Evolutionary conservation across 2,113 vertebrate genomes (phyloP), one percentile per base, ranked within the genome.

Genomic region (Apeltes quadracus): DNA sequence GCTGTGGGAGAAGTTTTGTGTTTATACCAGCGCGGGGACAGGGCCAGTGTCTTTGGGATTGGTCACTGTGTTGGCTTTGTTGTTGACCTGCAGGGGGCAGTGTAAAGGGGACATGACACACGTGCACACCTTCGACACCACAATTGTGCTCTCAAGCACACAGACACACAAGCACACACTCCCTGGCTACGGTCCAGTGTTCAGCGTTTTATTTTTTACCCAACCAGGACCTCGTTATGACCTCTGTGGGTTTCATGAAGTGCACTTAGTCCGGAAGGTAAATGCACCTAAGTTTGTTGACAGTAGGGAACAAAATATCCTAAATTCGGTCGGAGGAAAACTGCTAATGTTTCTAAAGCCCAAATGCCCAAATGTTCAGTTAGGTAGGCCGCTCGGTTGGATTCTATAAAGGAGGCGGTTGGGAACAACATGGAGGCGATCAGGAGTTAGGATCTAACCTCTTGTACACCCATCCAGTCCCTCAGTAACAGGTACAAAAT

Each of bases 31-130:
- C 91, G 96, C 96, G 29, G 97, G 96, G 94, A 95, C 94, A 82
- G 96, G 94, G 91, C 96, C 95, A 94, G 95, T 95, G 92, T 99
- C 97, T 97, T 98, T 98, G 92, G 96, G 96, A 95, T 96, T 97
- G 95, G 96, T 98, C 95, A 97, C 96, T 95, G 96, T 95, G 96
- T 98, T 99, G 92, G 96, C 95, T 97, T 98, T 98, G 96, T 95
- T 99, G 97, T 97, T 99, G 93, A 97, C 98, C 97, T 99, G 96
- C 94, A 95, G 94, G 88, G 95, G 84, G 86, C 76, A 89, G 82
- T 88, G 83, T 88, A 88, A 75, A 90, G 73, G 84, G 84, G 53
- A 89, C 48, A 89, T 90, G 81, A 93, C 76, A 85, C 78, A 81
- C 70, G 66, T 69, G 81, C 82, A 75, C 72, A 86, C 81, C 78